Base-by-base conservation (phyloP, 2,888 invertebrate species). In the Nezara viridula region DNA sequence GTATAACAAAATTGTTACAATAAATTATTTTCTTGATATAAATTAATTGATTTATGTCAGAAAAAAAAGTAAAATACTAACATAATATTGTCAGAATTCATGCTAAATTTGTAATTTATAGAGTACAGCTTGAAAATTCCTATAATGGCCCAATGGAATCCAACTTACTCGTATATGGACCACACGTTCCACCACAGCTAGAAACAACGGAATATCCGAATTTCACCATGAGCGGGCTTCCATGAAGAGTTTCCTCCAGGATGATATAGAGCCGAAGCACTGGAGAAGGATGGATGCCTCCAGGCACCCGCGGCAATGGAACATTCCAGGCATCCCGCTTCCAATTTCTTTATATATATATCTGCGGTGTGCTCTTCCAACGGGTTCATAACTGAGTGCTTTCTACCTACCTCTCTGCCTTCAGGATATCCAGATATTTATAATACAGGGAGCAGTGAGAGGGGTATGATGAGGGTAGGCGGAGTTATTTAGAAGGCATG, bases 351-450 rank as follows among this genome's bases (percentile, higher is more conserved):
- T 32, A 66, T 66, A 66, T 66, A 55, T 55, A 66, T 32, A 66
- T 66, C 32, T 66, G 66, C 66, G 66, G 66, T 66, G 27, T 66
- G 32, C 32, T 27, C 66, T 66, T 66, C n/a, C 10, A 60, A 7
- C n/a, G n/a, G 55, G n/a, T 60, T 60, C 66, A 60, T 66, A 66
- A 66, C 66, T 66, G 66, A 66, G 66, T 66, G 66, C 66, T 66
- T 16, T 16, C 66, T 16, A 10, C 24, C 24, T 52, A 21, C 10
- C 12, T 66, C 3, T 16, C 66, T 3, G 5, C 16, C 5, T 9
- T 5, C 4, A 32, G 66, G 66, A 32, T 27, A 27, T 32, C 16
- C 10, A 32, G 66, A 32, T 66, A 66, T 66, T 16, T 66, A 16
- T 66, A 16, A 66, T 66, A 66, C 14, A 66, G 66, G 12, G 6